Conservation (phyloP, 2,888 invertebrate genomes). For the Tinea pellionella region DNA sequence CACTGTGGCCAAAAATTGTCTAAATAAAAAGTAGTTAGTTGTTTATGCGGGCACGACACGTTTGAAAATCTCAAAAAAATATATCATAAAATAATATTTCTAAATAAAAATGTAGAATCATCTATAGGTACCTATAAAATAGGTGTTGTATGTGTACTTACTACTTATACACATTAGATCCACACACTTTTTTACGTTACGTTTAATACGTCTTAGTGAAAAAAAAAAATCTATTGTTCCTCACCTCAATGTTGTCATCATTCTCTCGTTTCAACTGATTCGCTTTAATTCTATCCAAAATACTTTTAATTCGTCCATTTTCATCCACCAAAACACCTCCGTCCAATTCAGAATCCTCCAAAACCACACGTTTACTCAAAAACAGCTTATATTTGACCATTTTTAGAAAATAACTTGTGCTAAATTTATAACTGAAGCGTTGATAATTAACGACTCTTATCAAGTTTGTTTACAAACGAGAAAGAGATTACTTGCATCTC, state of each 20-base stretch:
- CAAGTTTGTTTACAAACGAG: constrained; percentile 1
- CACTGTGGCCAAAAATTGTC: no score
- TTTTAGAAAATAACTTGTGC: neutral
- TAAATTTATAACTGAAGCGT: neutral
- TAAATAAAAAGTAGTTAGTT: no score
- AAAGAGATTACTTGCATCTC: neutral
- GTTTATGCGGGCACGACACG: no score
- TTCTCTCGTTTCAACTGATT: constrained; percentile 52
- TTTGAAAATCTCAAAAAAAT: no score
- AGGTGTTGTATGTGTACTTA: no score
- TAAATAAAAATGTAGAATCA: no score
- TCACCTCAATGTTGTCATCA: constrained; percentile 65
- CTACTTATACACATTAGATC: no score
- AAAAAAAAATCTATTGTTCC: constrained; percentile 13
- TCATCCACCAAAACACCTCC: constrained; percentile 72
- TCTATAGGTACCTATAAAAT: no score
- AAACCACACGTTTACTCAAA: constrained; percentile 59
- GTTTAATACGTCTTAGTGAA: no score
- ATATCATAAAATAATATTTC: no score
- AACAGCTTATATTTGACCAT: constrained; percentile 30
- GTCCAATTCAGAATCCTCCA: constrained; percentile 59
- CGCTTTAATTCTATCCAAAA: constrained; percentile 58
- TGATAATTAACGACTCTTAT: neutral
- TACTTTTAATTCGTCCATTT: constrained; percentile 67
- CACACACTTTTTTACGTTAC: no score